These are phyloP conservation scores for Nezara viridula DNA, from an alignment of 2,888 invertebrate species.

Conservation along the genomic window DNA sequence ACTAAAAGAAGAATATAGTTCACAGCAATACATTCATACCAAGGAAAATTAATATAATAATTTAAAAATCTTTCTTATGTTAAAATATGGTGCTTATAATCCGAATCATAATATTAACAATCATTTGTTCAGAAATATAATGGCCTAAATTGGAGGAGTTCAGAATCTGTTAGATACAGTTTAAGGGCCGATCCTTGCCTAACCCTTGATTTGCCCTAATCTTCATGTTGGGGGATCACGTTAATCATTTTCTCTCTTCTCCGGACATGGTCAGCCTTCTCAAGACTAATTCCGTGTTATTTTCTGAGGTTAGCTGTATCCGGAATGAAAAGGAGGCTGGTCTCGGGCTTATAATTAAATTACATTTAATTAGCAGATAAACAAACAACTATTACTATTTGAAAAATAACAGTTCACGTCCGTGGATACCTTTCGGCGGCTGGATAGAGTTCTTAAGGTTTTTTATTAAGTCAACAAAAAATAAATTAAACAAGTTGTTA, in stretches of 20 bases:
- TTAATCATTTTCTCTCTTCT: slow-evolving; percentile 6
- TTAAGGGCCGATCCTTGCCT: not conserved
- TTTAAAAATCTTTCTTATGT: no score
- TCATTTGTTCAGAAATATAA: not conserved
- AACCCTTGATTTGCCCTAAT: not conserved
- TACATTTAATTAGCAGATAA: not conserved
- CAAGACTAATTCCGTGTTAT: not conserved
- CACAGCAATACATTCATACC: not conserved
- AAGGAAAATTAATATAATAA: not conserved
- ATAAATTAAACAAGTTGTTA: no score
- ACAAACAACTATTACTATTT: not conserved
- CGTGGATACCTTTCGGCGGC: not conserved
- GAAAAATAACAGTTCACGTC: not conserved
- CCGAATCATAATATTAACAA: no score
- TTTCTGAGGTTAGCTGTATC: not conserved
- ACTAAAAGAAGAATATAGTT: not conserved
- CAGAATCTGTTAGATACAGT: not conserved
- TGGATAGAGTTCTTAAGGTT: not conserved
- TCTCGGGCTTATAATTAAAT: not conserved
- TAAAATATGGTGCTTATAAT: no score
- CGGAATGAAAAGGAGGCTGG: not conserved
- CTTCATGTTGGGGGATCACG: not conserved
- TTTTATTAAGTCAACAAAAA: not conserved
- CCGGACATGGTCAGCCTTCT: not conserved
- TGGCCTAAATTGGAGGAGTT: not conserved